Base-by-base conservation (phyloP, 2,113 vertebrate genomes). In the Pluvianellus socialis region DNA sequence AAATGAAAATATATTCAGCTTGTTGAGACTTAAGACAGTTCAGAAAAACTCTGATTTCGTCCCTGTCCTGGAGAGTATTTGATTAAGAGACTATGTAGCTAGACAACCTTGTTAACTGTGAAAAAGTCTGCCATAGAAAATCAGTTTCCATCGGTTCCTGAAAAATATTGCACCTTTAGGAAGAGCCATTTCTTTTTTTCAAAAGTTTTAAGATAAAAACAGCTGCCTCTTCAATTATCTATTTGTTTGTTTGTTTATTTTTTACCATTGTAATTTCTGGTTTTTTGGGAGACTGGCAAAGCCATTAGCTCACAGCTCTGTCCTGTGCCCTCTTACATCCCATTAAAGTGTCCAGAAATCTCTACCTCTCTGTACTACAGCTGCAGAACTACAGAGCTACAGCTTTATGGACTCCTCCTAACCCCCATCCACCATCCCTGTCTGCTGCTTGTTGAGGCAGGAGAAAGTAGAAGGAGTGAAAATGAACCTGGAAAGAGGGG, bases 361-460 rank as follows among this genome's bases (percentile, higher is more conserved):
- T 79, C 35, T 47, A 6, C 13, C 18, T 87, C 30, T 19, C 16
- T 50, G 4, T 45, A 30, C 13, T 49, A 86, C 23, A 73, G 23
- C 10, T 81, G 7, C 15, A 70, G 58, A 66, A 67, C 21, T 32
- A 15, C 10, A 12, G 35, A 66, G 22, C 10, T 59, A 32, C 27
- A 88, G 32, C 10, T 76, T 35, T 42, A 62, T 33, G 28, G 5
- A 33, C 10, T 61, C 10, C 40, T 3, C 11, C 3, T 61, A 52
- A 66, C 2, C 3, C 5, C 2, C 11, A 9, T 40, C 91, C 10
- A 35, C 12, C 21, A 47, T 5, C 6, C 13, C 3, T 3, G 26
- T 40, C 12, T 50, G 56, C 14, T 87, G 5, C 7, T 9, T 27
- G 33, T 10, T 16, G 20, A 53, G 10, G 7, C 7, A 1, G n/a